These are phyloP conservation scores for Callithrix jacchus DNA, from an alignment of 2,113 vertebrate genomes.

Conservation along the genomic window DNA sequence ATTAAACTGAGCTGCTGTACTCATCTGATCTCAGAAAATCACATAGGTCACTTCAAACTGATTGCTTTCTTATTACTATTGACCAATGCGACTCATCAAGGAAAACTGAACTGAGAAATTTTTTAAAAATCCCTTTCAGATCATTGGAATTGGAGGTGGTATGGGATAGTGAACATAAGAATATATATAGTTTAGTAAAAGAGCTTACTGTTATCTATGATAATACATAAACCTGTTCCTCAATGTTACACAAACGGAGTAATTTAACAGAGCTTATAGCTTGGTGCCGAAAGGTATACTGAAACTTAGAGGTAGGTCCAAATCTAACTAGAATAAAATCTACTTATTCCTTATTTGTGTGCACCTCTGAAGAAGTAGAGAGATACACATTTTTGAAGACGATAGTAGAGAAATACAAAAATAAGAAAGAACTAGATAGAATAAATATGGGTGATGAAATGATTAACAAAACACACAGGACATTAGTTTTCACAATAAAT, in stretches of 20 bases:
- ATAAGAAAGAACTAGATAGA: constrained; percentile 26
- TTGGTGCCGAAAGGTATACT: not conserved
- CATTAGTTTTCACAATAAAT: constrained; percentile 24
- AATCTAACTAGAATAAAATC: too few species aligned
- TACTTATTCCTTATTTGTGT: too few species aligned
- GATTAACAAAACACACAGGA: not conserved
- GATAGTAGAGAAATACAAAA: not conserved
- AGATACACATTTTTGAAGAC: not conserved
- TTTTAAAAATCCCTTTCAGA: not conserved
- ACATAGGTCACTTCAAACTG: not conserved
- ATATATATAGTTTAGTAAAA: not conserved
- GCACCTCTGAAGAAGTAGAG: not conserved
- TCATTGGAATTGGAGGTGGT: not conserved
- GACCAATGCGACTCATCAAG: not conserved
- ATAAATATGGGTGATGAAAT: not conserved
- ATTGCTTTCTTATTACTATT: not conserved
- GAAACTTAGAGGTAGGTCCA: too few species aligned
- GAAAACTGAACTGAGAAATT: not conserved
- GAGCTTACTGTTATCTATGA: not conserved
- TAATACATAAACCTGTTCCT: not conserved
- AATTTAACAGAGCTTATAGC: not conserved
- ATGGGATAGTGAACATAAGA: not conserved
- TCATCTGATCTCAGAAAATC: constrained; percentile 8
- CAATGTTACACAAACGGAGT: not conserved
- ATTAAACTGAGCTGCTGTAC: not conserved